Conservation (phyloP, 2,888 invertebrate species). For the Tenthredo distinguenda region DNA sequence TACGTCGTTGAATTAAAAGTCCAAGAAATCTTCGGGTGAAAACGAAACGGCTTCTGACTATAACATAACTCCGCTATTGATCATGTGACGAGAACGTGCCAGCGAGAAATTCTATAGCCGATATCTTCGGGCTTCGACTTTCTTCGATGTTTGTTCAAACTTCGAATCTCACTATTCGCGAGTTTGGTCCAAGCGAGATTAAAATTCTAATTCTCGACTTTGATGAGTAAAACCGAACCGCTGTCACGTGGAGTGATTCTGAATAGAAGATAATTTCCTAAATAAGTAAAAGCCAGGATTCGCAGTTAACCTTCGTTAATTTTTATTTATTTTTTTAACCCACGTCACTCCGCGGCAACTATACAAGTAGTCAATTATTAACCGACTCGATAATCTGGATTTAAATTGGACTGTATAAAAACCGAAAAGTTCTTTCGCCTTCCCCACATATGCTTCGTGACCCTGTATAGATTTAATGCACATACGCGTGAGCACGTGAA, state of each 20-base stretch:
- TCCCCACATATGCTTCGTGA: not conserved
- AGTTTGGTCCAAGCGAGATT: not conserved
- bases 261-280: not conserved
- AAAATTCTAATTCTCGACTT: not conserved
- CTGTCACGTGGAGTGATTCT: not conserved
- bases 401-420: not conserved
- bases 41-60: not conserved
- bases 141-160: not conserved
- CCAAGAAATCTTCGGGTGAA: not conserved
- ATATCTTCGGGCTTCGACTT: not conserved
- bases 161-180: not conserved
- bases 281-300: not conserved
- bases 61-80: not conserved
- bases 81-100: not conserved
- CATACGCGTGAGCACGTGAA: not conserved
- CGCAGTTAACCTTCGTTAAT: not conserved
- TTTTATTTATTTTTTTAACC: not conserved
- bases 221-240: not conserved
- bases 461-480: not conserved
- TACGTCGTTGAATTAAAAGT: not conserved
- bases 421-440: not conserved
- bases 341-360: not conserved
- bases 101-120: not conserved
- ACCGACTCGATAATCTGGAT: not conserved
- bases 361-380: not conserved